Evolutionary conservation across 2,797 vertebrate species (phyloP).

Genomic region (Cephalopachus bancanus): DNA sequence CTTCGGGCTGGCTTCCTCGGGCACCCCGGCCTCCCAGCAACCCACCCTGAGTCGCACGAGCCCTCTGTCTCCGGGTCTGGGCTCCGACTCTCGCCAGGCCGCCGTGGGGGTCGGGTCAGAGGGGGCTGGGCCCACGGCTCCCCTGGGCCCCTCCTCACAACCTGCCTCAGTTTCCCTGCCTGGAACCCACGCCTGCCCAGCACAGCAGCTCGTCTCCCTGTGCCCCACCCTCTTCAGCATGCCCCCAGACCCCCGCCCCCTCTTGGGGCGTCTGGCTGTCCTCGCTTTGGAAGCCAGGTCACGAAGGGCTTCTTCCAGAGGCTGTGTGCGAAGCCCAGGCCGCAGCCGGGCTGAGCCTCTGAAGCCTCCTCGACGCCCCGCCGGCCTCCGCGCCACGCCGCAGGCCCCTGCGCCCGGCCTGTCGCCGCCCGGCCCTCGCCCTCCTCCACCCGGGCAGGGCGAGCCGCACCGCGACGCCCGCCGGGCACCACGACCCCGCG

Average conservation of each 20-base stretch:
- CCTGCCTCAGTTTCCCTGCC: neutral
- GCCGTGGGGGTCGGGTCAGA: neutral
- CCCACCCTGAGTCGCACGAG: too few relatives aligned
- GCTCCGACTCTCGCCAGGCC: neutral
- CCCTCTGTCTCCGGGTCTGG: too few relatives aligned
- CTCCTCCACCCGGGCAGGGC: too few relatives aligned
- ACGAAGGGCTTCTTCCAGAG: neutral
- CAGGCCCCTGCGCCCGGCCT: accelerated
- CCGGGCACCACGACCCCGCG: too few relatives aligned
- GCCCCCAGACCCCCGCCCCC: neutral
- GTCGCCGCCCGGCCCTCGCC: neutral
- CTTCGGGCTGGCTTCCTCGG: too few relatives aligned
- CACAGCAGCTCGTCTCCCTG: neutral
- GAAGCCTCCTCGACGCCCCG: neutral
- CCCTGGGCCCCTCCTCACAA: neutral
- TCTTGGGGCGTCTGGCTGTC: neutral
- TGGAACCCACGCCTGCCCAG: neutral
- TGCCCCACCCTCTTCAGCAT: neutral
- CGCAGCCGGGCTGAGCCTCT: neutral
- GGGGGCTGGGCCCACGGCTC: accelerated
- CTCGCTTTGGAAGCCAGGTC: neutral
- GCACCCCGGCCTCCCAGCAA: too few relatives aligned
- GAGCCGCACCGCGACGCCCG: too few relatives aligned
- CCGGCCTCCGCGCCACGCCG: neutral
- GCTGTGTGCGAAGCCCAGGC: neutral